These are phyloP conservation scores for Keiferia lycopersicella DNA, from an alignment of 2,888 invertebrate genomes.

Conservation along the genomic window DNA sequence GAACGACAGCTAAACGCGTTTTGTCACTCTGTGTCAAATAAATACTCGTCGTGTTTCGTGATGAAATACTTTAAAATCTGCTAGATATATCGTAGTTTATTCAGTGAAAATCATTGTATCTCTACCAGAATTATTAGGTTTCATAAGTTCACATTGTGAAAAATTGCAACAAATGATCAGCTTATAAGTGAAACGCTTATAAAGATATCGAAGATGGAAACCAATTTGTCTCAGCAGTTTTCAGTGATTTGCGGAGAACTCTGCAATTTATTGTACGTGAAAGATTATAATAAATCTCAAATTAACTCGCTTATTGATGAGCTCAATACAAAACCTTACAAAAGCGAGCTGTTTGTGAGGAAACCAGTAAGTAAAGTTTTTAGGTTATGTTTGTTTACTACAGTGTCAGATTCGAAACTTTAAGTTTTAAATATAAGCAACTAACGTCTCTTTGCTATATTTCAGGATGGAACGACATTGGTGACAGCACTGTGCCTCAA, in stretches of 20 bases:
- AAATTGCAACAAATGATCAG: neutral
- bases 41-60: too few species aligned
- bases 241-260: slow-evolving; percentile 60
- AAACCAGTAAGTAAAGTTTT: slow-evolving; percentile 62
- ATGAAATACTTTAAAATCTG: too few species aligned
- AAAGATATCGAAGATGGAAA: slow-evolving; percentile 42
- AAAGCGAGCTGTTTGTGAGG: slow-evolving; percentile 65
- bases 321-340: slow-evolving; percentile 83
- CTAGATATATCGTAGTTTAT: too few species aligned
- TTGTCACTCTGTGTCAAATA: too few species aligned
- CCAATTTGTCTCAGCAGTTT: slow-evolving; percentile 51
- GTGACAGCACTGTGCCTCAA: slow-evolving; percentile 60
- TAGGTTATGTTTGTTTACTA: slow-evolving; percentile 37
- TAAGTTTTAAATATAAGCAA: neutral
- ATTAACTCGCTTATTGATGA: slow-evolving; percentile 82
- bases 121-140: too few species aligned
- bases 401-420: neutral
- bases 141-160: neutral
- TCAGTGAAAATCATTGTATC: too few species aligned
- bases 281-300: slow-evolving; percentile 69
- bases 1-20: too few species aligned
- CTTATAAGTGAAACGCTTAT: neutral
- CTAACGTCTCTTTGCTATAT: slow-evolving; percentile 29
- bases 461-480: slow-evolving; percentile 63
- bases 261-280: slow-evolving; percentile 59